Evolutionary conservation across 2,797 vertebrate species (phyloP).

Genomic region (Eremophila alpestris): DNA sequence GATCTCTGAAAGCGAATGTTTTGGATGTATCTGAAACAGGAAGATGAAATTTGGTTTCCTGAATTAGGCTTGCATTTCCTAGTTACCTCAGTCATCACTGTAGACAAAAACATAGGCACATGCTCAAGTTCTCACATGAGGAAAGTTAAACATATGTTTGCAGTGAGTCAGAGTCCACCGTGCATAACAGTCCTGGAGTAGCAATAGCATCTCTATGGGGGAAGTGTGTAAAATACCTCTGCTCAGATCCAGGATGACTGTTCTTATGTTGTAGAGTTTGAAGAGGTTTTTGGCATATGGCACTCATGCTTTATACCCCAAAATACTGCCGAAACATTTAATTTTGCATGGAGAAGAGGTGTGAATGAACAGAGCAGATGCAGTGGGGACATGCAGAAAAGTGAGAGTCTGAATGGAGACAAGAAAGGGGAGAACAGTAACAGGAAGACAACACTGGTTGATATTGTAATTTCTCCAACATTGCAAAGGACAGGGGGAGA

Average conservation of each 20-base stretch:
- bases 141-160: constrained; percentile 28
- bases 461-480: constrained; percentile 26
- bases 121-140: constrained; percentile 20
- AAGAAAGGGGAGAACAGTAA: background rate
- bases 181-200: background rate
- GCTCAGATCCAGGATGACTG: constrained; percentile 48
- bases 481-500: constrained; percentile 78
- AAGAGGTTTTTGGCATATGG: constrained; percentile 19
- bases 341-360: background rate
- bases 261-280: constrained; percentile 26
- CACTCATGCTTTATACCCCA: background rate
- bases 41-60: constrained; percentile 8
- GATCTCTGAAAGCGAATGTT: background rate
- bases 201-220: constrained; percentile 24
- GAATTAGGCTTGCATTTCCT: constrained; percentile 38
- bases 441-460: background rate
- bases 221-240: constrained; percentile 47
- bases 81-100: background rate
- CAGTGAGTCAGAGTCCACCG: constrained; percentile 37
- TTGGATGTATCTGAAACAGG: background rate
- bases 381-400: background rate
- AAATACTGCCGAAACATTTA: constrained; percentile 27
- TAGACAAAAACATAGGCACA: constrained; percentile 42
- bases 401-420: background rate
- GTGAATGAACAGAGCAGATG: background rate